These are phyloP conservation scores for Polyommatus icarus DNA, from an alignment of 2,888 invertebrate genomes.

Conservation along the genomic window DNA sequence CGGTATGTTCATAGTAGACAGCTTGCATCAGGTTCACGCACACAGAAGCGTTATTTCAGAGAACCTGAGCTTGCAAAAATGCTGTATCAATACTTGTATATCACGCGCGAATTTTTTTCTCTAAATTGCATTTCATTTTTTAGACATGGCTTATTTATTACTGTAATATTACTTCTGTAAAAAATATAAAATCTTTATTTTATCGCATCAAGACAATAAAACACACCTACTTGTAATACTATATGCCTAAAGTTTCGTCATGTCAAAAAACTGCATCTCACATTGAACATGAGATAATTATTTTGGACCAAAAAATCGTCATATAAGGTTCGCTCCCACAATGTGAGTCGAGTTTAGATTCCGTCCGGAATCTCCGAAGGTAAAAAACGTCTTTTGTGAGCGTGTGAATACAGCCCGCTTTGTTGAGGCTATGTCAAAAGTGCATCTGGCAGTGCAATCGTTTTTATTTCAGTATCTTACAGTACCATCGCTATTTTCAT, in stretches of 20 bases:
- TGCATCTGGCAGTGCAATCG: constrained; percentile 63
- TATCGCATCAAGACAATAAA: neutral
- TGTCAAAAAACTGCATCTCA: constrained; percentile 9
- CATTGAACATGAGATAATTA: constrained; percentile 36
- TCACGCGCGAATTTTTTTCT: too few species aligned
- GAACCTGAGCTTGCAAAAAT: neutral
- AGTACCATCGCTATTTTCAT: constrained; percentile 39
- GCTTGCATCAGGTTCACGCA: neutral
- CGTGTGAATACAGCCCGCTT: constrained; percentile 70
- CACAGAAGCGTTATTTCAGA: neutral
- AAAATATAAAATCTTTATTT: neutral
- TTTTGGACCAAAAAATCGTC: constrained; percentile 43
- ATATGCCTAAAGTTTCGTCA: constrained; percentile 2
- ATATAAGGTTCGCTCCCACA: constrained; percentile 59
- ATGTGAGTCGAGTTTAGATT: constrained; percentile 69
- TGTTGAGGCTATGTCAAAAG: constrained; percentile 61
- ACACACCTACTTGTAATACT: neutral
- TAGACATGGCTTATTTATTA: neutral
- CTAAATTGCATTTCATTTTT: neutral
- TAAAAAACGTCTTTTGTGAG: constrained; percentile 67
- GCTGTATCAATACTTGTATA: neutral
- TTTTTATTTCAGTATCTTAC: constrained; percentile 56
- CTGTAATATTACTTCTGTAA: neutral
- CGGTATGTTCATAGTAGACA: neutral
- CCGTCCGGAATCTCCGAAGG: constrained; percentile 55